Conservation (phyloP, 2,888 invertebrate species). For the Lasioglossum oenotherae region DNA sequence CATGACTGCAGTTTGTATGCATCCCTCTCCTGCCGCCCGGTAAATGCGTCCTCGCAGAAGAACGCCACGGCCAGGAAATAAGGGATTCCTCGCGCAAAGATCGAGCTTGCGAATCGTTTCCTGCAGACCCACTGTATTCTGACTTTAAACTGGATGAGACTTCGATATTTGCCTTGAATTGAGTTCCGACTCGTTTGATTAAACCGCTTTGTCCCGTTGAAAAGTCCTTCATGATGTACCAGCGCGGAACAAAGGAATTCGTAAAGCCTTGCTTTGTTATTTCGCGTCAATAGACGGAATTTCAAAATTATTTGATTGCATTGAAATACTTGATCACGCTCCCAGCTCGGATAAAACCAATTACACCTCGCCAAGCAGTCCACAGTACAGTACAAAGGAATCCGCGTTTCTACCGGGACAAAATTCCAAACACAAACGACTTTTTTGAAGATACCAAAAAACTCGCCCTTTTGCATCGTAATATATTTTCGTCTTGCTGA, state of each 20-base stretch:
- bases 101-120: not conserved
- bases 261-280: not conserved
- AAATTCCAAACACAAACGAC: not conserved
- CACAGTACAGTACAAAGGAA: not conserved
- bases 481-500: not conserved
- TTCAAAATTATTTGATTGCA: not conserved
- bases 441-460: too few relatives aligned
- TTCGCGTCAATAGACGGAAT: not conserved
- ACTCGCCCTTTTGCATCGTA: rapidly evolving
- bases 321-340: not conserved
- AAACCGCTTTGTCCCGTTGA: not conserved
- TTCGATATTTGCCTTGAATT: not conserved
- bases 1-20: constrained; percentile 42
- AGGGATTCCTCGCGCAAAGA: constrained; percentile 16
- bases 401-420: not conserved
- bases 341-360: not conserved
- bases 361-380: not conserved
- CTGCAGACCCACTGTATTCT: not conserved
- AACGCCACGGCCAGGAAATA: constrained; percentile 30
- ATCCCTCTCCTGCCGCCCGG: constrained; percentile 21
- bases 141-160: not conserved
- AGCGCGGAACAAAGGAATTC: not conserved
- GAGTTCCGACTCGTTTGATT: not conserved
- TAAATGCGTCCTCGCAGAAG: constrained; percentile 30
- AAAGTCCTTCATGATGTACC: not conserved